phyloP scores from a whole-genome alignment of 2,797 vertebrate genomes.

The Heterohyrax brucei region DNA sequence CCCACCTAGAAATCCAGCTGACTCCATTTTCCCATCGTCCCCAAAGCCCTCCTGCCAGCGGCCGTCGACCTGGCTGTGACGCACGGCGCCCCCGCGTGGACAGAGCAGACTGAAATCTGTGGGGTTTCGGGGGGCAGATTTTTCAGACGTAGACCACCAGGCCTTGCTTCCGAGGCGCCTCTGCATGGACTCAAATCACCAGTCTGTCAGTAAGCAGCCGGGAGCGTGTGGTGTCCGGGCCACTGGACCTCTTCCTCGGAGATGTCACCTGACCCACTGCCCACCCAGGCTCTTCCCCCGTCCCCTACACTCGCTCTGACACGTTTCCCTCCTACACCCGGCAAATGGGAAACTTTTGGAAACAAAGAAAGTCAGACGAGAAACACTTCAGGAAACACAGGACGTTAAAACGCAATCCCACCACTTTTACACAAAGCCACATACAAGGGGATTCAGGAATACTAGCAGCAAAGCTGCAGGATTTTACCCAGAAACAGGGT shows the following conservation, averaged over 20 bases:
- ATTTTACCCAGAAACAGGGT: background rate
- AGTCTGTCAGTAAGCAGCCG: too few species aligned
- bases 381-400: background rate
- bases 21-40: background rate
- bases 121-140: too few species aligned
- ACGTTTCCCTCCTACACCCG: background rate
- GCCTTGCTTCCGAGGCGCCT: too few species aligned
- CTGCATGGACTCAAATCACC: too few species aligned
- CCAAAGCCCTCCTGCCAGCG: background rate
- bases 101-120: too few species aligned
- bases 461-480: background rate
- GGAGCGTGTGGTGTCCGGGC: too few species aligned
- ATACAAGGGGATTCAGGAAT: accelerated
- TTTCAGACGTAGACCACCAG: too few species aligned
- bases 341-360: background rate
- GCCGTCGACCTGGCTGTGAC: too few species aligned
- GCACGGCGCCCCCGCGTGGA: too few species aligned
- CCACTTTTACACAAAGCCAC: background rate
- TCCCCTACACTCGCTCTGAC: too few species aligned
- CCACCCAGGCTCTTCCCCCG: accelerated
- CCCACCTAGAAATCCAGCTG: accelerated
- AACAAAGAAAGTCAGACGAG: accelerated
- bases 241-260: too few species aligned
- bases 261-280: background rate
- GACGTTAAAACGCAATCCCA: accelerated